phyloP scores from a whole-genome alignment of 2,113 vertebrate genomes.

The Brachypodius melanocephalos region DNA sequence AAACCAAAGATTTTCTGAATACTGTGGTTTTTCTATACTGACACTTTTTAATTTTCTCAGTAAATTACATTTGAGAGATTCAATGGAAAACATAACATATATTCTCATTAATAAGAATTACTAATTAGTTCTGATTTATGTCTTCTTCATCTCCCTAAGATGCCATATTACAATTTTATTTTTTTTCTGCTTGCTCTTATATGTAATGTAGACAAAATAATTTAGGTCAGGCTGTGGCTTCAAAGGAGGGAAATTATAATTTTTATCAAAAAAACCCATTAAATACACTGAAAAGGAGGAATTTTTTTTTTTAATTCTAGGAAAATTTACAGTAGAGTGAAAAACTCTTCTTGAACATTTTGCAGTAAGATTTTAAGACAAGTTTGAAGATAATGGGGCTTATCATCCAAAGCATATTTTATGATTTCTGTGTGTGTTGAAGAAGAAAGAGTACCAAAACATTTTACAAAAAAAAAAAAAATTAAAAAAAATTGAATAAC shows the following conservation, averaged over 20 bases:
- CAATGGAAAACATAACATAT: not conserved
- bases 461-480: not conserved
- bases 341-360: not conserved
- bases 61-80: not conserved
- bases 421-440: not conserved
- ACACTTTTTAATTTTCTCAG: not conserved
- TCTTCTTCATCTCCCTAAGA: slow-evolving; percentile 5
- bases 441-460: not conserved
- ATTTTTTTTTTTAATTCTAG: slow-evolving; percentile 5
- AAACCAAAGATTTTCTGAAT: not conserved
- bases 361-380: slow-evolving; percentile 1
- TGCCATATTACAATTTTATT: not conserved
- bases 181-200: not conserved
- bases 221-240: not conserved
- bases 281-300: not conserved
- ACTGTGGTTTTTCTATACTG: not conserved
- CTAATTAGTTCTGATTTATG: slow-evolving; percentile 22
- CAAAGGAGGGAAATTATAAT: slow-evolving; percentile 16
- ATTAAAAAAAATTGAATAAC: not conserved
- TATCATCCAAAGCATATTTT: not conserved
- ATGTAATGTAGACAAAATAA: slow-evolving; percentile 36
- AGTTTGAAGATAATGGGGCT: not conserved
- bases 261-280: not conserved
- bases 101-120: slow-evolving; percentile 22
- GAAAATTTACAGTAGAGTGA: not conserved